These are phyloP conservation scores for Gorilla gorilla DNA, from an alignment of 2,113 vertebrate genomes.

Conservation along the genomic window DNA sequence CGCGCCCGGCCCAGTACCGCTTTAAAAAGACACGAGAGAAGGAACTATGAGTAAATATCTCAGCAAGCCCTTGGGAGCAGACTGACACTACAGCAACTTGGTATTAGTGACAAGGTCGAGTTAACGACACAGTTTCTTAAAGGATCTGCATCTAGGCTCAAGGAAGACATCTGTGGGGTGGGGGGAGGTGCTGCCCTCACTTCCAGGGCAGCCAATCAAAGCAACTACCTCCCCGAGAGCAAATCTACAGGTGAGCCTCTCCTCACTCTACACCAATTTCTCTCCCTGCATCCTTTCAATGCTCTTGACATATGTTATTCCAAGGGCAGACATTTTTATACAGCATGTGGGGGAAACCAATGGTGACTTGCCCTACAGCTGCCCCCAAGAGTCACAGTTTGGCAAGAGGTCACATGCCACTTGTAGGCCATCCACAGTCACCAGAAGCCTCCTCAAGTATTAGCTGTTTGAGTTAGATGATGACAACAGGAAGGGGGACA, in stretches of 20 bases:
- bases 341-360: background rate
- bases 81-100: background rate
- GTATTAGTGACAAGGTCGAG: background rate
- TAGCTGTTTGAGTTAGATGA: background rate
- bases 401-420: background rate
- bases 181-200: rapidly evolving
- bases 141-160: background rate
- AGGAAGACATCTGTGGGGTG: background rate
- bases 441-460: background rate
- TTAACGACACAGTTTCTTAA: background rate
- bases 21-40: background rate
- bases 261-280: rapidly evolving
- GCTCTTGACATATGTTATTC: background rate
- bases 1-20: background rate
- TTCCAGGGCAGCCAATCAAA: background rate
- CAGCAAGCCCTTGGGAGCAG: background rate
- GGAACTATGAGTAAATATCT: rapidly evolving
- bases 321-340: background rate
- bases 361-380: background rate
- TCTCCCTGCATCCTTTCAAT: background rate
- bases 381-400: background rate
- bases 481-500: background rate
- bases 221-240: background rate
- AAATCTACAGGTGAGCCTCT: background rate
- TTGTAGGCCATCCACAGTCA: background rate